A percentile compares a stretch with the other conserved stretches of the same genome.
Evolutionary conservation across 2,797 vertebrate species (phyloP).

Genomic region (Lateolabrax maculatus): DNA sequence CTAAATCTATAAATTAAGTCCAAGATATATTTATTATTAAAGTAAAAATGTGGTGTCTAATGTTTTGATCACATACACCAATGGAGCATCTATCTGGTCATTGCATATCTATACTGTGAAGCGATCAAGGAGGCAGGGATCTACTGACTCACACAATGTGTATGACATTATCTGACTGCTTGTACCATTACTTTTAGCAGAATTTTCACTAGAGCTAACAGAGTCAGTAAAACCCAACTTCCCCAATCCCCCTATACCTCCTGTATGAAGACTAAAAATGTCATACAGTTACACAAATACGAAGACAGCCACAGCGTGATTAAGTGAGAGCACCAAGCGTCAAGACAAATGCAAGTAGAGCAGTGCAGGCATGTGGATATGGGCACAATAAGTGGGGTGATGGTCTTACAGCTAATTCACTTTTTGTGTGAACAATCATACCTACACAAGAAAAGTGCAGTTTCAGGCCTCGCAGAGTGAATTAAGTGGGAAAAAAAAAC

Average conservation of each 20-base stretch:
- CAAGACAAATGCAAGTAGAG: constrained; percentile 50
- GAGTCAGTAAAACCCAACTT: constrained; percentile 57
- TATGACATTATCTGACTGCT: constrained; percentile 7
- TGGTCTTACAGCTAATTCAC: constrained; percentile 25
- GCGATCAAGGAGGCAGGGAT: constrained; percentile 63
- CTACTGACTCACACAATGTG: constrained; percentile 22
- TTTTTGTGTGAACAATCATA: constrained; percentile 45
- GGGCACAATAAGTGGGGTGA: constrained; percentile 42
- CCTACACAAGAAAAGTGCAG: constrained; percentile 61
- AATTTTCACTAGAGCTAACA: constrained; percentile 1
- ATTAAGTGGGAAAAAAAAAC: constrained; percentile 38
- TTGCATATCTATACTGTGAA: constrained; percentile 70
- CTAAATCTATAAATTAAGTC: background rate
- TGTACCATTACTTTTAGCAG: constrained; percentile 1
- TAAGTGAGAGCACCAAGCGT: constrained; percentile 52
- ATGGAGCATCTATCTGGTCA: constrained; percentile 66
- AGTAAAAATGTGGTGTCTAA: background rate
- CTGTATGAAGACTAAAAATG: constrained; percentile 38
- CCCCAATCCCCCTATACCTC: constrained; percentile 55
- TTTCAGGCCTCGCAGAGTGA: constrained; percentile 63
- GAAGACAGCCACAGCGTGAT: constrained; percentile 39
- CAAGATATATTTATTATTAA: background rate
- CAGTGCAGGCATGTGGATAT: constrained; percentile 43
- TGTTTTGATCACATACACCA: constrained; percentile 4
- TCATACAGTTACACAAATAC: constrained; percentile 53